Conservation (phyloP, 2,797 vertebrate genomes). For the Alectoris magna region DNA sequence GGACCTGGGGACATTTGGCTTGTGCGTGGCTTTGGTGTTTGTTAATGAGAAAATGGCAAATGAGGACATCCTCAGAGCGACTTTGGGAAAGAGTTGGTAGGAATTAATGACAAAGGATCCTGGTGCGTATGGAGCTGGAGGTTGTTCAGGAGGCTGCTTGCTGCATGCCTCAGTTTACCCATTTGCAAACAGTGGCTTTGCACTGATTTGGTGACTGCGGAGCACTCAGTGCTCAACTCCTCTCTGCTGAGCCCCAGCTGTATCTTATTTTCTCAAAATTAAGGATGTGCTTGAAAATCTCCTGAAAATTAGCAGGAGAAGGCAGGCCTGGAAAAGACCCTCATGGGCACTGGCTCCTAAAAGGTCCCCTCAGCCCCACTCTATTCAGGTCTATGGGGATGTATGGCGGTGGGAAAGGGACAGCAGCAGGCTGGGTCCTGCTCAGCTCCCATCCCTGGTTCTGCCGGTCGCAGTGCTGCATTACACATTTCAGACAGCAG, state of each 20-base stretch:
- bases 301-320: neutral
- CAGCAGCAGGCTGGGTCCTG: neutral
- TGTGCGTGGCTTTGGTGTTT: neutral
- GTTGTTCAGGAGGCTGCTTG: neutral
- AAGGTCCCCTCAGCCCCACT: neutral
- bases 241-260: neutral
- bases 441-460: neutral
- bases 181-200: rapidly evolving
- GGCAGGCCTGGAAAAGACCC: neutral
- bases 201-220: too few species aligned
- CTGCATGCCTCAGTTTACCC: neutral
- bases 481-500: neutral
- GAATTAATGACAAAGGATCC: neutral
- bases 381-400: neutral
- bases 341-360: neutral
- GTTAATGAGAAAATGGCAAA: neutral
- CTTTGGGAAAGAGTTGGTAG: neutral
- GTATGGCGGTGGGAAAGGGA: neutral
- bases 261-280: neutral
- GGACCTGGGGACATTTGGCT: too few species aligned
- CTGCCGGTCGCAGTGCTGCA: neutral
- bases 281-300: neutral
- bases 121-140: neutral
- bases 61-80: neutral
- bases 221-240: too few species aligned